phyloP scores from a whole-genome alignment of 1,140 invertebrate genomes.

The Sarcophaga peregrina region DNA sequence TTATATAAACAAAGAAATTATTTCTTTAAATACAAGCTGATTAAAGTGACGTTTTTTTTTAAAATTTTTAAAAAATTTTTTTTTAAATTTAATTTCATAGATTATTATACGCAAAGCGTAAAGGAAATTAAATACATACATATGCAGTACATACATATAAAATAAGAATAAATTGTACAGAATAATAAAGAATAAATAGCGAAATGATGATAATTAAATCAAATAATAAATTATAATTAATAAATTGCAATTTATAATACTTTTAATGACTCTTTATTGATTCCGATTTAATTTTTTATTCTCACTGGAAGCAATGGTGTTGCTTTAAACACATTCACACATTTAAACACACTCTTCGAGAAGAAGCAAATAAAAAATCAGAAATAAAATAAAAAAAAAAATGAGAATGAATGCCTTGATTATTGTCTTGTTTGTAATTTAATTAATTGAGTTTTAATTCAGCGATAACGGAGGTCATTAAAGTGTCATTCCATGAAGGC shows the following conservation, averaged over 20 bases:
- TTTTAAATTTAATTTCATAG: no score
- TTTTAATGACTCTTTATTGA: background rate
- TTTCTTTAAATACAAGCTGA: no score
- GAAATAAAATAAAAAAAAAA: no score
- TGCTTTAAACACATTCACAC: background rate
- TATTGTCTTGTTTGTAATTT: constrained; percentile 62
- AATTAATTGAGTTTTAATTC: constrained; percentile 67
- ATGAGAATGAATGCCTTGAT: constrained; percentile 10
- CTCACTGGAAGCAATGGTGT: background rate
- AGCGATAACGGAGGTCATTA: constrained; percentile 36
- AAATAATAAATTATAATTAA: constrained; percentile 13
- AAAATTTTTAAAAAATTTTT: no score
- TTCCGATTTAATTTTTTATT: background rate
- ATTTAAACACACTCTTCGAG: no score
- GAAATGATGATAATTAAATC: constrained; percentile 29
- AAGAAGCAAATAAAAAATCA: no score
- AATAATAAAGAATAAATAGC: constrained; percentile 8
- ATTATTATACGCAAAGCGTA: no score
- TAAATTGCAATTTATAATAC: constrained; percentile 8
- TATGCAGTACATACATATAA: no score
- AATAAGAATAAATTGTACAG: background rate
- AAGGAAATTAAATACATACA: no score
- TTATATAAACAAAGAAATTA: no score
- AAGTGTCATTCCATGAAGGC: constrained; percentile 38
- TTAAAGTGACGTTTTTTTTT: no score